Base-by-base conservation (phyloP, 2,797 vertebrate genomes). In the Danionella dracula region DNA sequence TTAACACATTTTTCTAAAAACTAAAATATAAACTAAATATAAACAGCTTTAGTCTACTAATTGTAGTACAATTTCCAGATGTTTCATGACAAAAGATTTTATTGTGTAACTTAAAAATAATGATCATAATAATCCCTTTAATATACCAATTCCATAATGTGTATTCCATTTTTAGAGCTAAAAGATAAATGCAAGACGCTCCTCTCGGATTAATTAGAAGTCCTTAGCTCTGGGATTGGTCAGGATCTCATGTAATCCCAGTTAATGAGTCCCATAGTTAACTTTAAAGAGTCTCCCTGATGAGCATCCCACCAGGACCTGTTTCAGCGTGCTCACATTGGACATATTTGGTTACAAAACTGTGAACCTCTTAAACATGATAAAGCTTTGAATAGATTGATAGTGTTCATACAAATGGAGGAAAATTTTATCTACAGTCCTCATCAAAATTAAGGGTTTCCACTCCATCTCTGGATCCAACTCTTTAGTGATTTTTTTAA, bases 241-340 rank as follows among this genome's bases (percentile, higher is more conserved):
- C 83, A 86, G 84, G 80, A 60, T 45, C 60, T 79, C 71, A 76
- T 77, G 78, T 86, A 88, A 89, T 85, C 81, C 82, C 60, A 72
- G 77, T 79, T 89, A 89, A 89, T 88, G 85, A 83, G 76, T 86
- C 84, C 84, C 81, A 73, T 78, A 79, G 81, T 81, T 78, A 76
- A 51, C 76, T 79, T 86, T 70, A 78, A 80, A n/a, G 75, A 71
- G 71, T 81, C 66, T 73, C 74, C 75, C 76, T 65, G 73, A 82
- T 49, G 72, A 82, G 78, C 60, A 72, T 70, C 72, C 13, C 23
- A 55, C 45, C 48, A 27, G 69, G 40, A 72, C 81, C 82, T 74
- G 53, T 75, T 77, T 86, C 74, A 78, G 72, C 75, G 81, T 73
- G 79, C 80, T 78, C 70, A 73, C 78, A 61, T 79, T 50, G 50